phyloP scores from a whole-genome alignment of 2,113 vertebrate genomes.

The Syngnathus typhle region DNA sequence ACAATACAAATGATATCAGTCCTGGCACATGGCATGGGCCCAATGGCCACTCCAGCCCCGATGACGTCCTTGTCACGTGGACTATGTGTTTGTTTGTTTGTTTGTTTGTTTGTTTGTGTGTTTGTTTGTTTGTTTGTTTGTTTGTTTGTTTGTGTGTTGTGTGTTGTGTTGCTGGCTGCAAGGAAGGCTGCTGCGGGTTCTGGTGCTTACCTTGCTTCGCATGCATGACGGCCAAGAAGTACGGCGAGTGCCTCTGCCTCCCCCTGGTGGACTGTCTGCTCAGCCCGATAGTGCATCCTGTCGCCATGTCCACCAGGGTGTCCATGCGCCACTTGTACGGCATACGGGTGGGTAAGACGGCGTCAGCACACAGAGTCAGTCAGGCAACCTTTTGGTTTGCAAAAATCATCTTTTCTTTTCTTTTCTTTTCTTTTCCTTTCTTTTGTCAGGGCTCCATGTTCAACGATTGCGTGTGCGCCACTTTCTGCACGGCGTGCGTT shows the following conservation, averaged over 20 bases:
- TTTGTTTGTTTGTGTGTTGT: neutral
- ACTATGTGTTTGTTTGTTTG: no score
- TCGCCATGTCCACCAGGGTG: slow-evolving; percentile 61
- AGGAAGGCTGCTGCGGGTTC: slow-evolving; percentile 62
- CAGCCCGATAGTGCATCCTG: slow-evolving; percentile 15
- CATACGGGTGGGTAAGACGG: slow-evolving; percentile 64
- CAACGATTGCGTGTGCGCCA: slow-evolving; percentile 33
- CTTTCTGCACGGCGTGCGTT: slow-evolving; percentile 28
- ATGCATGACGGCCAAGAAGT: slow-evolving; percentile 43
- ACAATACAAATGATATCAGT: no score
- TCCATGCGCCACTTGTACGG: slow-evolving; percentile 67
- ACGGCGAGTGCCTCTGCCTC: slow-evolving; percentile 64
- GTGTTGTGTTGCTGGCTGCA: neutral
- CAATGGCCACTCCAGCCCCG: no score
- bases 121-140: no score
- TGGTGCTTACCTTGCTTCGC: slow-evolving; percentile 69
- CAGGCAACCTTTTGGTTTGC: no score
- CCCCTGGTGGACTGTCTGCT: slow-evolving; percentile 63
- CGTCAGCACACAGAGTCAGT: neutral
- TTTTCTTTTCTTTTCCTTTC: no score
- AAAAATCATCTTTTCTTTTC: no score
- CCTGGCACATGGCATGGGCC: no score
- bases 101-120: no score
- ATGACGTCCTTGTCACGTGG: no score
- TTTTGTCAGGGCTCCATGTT: slow-evolving; percentile 44